phyloP scores from a whole-genome alignment of 2,797 vertebrate genomes.

The Mormyrus proboscirostris region DNA sequence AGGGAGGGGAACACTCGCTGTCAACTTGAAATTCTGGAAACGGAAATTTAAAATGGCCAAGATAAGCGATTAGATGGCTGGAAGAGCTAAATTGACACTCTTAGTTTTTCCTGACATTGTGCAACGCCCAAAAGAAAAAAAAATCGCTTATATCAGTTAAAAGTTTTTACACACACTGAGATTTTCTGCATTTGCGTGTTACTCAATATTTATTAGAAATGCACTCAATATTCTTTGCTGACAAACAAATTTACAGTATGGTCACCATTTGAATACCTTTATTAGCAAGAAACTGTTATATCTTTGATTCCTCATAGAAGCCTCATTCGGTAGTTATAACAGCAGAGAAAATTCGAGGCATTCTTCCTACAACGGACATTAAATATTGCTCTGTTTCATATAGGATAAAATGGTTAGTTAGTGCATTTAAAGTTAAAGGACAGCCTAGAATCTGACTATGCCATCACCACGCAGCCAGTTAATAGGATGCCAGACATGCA shows the following conservation, averaged over 20 bases:
- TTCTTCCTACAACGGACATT: neutral
- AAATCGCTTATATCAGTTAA: neutral
- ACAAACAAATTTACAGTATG: neutral
- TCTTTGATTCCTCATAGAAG: neutral
- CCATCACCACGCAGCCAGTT: no score
- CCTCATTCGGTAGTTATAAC: neutral
- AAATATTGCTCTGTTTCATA: neutral
- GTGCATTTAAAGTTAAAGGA: no score
- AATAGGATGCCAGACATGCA: no score
- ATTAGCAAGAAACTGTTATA: neutral
- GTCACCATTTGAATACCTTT: neutral
- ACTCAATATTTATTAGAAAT: neutral
- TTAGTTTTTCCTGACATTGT: neutral
- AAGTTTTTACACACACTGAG: neutral
- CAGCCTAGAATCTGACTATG: no score
- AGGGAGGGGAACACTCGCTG: conserved; percentile 27
- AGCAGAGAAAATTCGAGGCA: neutral
- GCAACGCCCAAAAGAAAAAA: neutral
- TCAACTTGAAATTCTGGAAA: neutral
- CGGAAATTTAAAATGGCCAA: neutral
- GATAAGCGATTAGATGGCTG: neutral
- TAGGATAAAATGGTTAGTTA: neutral
- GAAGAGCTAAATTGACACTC: neutral
- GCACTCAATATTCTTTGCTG: neutral
- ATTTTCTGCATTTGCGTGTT: neutral